Percentiles rank a stretch among this genome's conserved stretches.
These are phyloP conservation scores for Acanthiza pusilla DNA, from an alignment of 2,797 vertebrate genomes.

Conservation along the genomic window DNA sequence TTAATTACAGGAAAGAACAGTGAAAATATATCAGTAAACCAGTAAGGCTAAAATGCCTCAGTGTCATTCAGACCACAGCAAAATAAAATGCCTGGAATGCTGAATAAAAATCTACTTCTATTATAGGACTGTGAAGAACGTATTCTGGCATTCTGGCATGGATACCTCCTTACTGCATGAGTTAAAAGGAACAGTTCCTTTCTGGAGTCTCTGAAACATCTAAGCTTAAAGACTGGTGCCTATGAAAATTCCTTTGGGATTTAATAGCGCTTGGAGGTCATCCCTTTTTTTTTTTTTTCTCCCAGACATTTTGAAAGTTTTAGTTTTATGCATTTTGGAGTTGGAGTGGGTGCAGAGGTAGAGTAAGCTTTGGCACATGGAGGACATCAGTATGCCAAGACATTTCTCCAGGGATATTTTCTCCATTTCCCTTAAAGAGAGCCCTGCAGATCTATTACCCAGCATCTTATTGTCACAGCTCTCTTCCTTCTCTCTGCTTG, in stretches of 20 bases:
- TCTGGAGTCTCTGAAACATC: neutral
- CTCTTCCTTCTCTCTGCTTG: neutral
- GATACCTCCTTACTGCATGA: neutral
- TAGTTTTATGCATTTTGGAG: neutral
- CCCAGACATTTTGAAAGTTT: neutral
- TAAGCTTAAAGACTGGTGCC: accelerated
- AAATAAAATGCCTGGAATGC: neutral
- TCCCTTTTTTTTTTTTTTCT: neutral
- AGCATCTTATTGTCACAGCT: neutral
- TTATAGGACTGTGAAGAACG: neutral
- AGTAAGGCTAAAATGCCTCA: neutral
- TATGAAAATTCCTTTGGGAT: neutral
- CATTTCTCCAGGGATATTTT: neutral
- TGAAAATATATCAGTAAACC: neutral
- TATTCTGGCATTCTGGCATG: neutral
- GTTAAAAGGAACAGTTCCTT: neutral
- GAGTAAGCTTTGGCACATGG: neutral
- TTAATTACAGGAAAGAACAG: neutral
- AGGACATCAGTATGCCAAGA: neutral
- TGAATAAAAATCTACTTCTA: neutral
- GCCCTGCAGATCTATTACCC: neutral
- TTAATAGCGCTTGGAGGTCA: neutral
- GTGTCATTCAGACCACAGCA: neutral
- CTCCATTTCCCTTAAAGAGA: neutral
- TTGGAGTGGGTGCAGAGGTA: neutral